Evolutionary conservation across 2,888 invertebrate genomes (phyloP), one percentile per base, ranked within the genome.

Genomic region (Caenorhabditis wallacei): DNA sequence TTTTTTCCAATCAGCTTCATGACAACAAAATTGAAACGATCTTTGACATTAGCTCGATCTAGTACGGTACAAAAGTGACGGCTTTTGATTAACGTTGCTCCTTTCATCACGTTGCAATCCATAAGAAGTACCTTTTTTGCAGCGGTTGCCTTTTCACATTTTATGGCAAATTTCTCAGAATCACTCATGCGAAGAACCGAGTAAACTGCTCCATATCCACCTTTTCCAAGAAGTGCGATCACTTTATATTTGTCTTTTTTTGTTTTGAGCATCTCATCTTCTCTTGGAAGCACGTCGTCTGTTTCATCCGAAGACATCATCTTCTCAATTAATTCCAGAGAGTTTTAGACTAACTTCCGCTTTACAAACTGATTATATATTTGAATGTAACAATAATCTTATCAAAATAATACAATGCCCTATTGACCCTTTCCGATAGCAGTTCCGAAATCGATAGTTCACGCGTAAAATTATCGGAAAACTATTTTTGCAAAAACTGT

Each of bases 131-230:
- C 86, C 66, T 82, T 85, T 64, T 89, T 88, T 46, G 64, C 79
- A 3, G 80, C 82, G 7, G 78, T 74, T 35, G 80, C 63, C 54
- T 85, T 80, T 59, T 89, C 89, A 61, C 88, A 88, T 61, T 89
- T 89, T 71, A 89, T 87, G 10, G 89, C 89, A 35, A 87, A 84
- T 56, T 82, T 70, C 54, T 72, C 66, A 7, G 69, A 56, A 54
- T 87, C 89, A n/a, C 61, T 78, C 22, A 64, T 26, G 2, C 87
- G 84, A 20, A 75, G 80, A n/a, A 88, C 88, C 37, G 86, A 81
- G 51, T 71, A 89, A 0, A 89, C 89, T 8, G 89, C 88, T 11
- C 89, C 89, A 59, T 89, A 89, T n/a, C 89, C 89, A 13, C 89
- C 89, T 71, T 87, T 87, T 10, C 89, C 89, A 30, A 89, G 85